Evolutionary conservation across 2,113 vertebrate genomes (phyloP), one percentile per base, ranked within the genome.

Genomic region (Hippocampus mohnikei): DNA sequence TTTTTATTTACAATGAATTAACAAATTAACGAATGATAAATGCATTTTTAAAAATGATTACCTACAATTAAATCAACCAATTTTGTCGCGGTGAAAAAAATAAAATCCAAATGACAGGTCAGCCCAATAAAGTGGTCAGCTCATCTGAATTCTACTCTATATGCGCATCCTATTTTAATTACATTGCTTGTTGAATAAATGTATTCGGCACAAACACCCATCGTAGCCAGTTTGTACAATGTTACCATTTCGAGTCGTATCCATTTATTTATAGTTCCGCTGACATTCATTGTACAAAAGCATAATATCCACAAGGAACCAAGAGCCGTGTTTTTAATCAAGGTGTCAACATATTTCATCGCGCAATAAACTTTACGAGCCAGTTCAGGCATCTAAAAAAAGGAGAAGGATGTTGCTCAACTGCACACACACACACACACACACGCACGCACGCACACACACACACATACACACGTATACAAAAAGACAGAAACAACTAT

Each of bases 291-390:
- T 67, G 66, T 53, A 66, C 55, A 63, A 53, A 73, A 55, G 61
- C 11, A 67, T 56, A 73, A 67, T 56, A 73, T 76, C 42, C 29
- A 27, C 16, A 25, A 76, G 52, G 55, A 53, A 78, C n/a, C 40
- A 9, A 4, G 41, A 25, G 23, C 37, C 23, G 63, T 63, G 15
- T 68, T 58, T 27, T 40, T 62, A 58, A 75, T 25, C 55, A 63
- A 67, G 18, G 60, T 55, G 21, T 60, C n/a, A 50, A 20, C 59
- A 66, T 66, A 66, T 66, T 65, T 55, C 70, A 66, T 66, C 21
- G 69, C 53, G 61, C 37, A 53, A 42, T 60, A 64, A 78, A 78
- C 70, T 76, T 76, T 67, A 76, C 69, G 70, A 80, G 55, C 46
- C 73, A 59, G 52, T 60, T 64, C 73, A 73, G 23, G 63, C 63